Base-by-base conservation (phyloP, 1,140 invertebrate genomes). In the Atta texana region DNA sequence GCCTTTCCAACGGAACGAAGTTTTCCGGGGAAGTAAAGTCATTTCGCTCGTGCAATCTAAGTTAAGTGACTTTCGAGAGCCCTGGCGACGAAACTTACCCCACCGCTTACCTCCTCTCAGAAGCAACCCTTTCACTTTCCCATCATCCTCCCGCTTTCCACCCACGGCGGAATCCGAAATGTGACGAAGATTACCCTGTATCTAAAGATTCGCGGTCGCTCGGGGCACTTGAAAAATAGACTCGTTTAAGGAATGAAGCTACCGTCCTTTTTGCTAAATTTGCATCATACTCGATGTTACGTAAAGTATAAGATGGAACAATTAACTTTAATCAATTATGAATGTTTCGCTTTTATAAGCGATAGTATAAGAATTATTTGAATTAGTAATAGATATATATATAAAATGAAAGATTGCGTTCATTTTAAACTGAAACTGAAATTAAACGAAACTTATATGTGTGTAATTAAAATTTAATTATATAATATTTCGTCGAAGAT, bases 61-160 rank as follows among this genome's bases (percentile, higher is more conserved):
- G 94, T 95, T 95, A 95, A 95, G 94, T 95, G 94, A 95, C 94
- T 95, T 95, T 94, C 94, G 92, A 95, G 94, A 93, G 93, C 92
- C 91, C 90, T 90, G 89, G 88, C 91, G 91, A 92, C 92, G 92
- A 94, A 94, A 94, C 94, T 94, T 92, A 89, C 90, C 86, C 66
- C 68, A 71, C 87, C 76, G 89, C 59, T 89, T 77, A 84, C 66
- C 66, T 71, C 31, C 78, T 72, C 66, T 16, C 61, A 77, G 74
- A 59, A 87, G 81, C 82, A 82, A 88, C 61, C 89, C 84, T 90
- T 87, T 71, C 74, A 57, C 88, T 78, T 86, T 74, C 71, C 68
- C 66, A 69, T 75, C 39, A 53, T 81, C 51, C 39, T n/a, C 31
- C 57, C n/a, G 49, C 34, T n/a, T 12, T 31, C 61, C 51, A 5